A percentile compares a stretch with the other conserved stretches of the same genome.
phyloP scores from a whole-genome alignment of 2,888 invertebrate genomes.

The Frankliniella fusca region DNA sequence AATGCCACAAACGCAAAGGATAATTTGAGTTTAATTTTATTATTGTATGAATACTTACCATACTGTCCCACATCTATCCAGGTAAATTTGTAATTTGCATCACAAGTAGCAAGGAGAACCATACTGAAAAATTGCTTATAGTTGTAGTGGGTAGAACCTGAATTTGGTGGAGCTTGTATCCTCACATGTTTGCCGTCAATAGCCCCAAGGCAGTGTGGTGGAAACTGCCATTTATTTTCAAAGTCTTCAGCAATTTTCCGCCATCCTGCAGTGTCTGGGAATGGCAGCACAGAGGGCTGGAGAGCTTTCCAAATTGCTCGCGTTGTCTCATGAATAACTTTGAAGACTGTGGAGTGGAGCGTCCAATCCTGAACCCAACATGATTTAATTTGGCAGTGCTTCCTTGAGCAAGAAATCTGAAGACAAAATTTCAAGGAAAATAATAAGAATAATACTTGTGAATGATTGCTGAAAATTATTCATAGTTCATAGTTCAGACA shows the following conservation, averaged over 20 bases:
- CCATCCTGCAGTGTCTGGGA: constrained; percentile 34
- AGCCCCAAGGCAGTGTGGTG: constrained; percentile 36
- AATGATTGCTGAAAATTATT: neutral
- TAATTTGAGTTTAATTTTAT: too few relatives aligned
- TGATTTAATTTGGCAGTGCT: neutral
- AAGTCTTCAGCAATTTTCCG: constrained; percentile 33
- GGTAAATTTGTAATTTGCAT: constrained; percentile 33
- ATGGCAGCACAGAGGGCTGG: neutral
- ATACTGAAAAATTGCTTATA: constrained; percentile 38
- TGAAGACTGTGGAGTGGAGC: neutral
- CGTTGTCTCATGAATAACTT: neutral
- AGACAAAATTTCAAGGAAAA: neutral
- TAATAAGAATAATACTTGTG: neutral
- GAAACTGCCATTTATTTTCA: constrained; percentile 36
- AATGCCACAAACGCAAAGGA: too few relatives aligned
- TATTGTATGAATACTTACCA: too few relatives aligned
- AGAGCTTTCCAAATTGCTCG: constrained; percentile 24
- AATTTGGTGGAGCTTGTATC: constrained; percentile 37
- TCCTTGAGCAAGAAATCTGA: neutral
- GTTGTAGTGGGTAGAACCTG: constrained; percentile 37
- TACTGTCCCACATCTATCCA: constrained; percentile 34
- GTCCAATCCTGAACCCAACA: neutral
- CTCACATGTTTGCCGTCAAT: constrained; percentile 35
- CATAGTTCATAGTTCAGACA: too few relatives aligned
- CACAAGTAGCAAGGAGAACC: constrained; percentile 36